phyloP scores from a whole-genome alignment of 2,797 vertebrate species.

The Chelidonichthys spinosus region DNA sequence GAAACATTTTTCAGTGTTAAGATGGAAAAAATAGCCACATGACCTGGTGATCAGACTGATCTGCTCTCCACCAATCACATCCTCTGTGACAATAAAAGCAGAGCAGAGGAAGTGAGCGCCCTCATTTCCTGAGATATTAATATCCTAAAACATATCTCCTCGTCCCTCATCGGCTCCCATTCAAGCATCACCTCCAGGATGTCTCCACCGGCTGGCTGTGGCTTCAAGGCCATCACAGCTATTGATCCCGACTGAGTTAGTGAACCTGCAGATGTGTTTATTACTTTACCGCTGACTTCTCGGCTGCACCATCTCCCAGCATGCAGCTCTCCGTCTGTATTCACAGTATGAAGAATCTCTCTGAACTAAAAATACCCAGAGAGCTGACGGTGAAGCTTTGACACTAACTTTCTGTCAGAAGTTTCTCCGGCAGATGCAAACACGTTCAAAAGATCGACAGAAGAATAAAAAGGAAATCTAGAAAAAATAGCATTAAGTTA shows the following conservation, averaged over 20 bases:
- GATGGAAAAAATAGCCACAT: no score
- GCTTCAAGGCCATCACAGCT: neutral
- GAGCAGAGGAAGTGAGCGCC: constrained; percentile 54
- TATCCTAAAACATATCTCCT: constrained; percentile 64
- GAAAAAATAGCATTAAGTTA: no score
- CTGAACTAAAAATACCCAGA: constrained; percentile 31
- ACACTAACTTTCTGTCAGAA: neutral
- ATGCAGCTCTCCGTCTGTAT: constrained; percentile 21
- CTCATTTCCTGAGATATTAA: constrained; percentile 73
- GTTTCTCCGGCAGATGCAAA: no score
- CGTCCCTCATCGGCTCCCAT: neutral
- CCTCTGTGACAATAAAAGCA: constrained; percentile 12
- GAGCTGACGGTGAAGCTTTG: neutral
- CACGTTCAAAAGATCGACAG: no score
- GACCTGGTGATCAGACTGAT: constrained; percentile 14
- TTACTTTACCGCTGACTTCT: neutral
- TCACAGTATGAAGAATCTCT: constrained; percentile 5
- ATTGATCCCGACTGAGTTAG: no score
- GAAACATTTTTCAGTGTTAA: no score
- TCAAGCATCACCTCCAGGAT: no score
- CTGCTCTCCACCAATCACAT: constrained; percentile 15
- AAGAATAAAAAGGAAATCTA: no score
- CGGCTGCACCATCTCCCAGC: constrained; percentile 22
- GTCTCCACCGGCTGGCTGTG: no score
- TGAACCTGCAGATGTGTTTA: neutral